Conservation (phyloP, 2,113 vertebrate species). For the Xyrauchen texanus region DNA sequence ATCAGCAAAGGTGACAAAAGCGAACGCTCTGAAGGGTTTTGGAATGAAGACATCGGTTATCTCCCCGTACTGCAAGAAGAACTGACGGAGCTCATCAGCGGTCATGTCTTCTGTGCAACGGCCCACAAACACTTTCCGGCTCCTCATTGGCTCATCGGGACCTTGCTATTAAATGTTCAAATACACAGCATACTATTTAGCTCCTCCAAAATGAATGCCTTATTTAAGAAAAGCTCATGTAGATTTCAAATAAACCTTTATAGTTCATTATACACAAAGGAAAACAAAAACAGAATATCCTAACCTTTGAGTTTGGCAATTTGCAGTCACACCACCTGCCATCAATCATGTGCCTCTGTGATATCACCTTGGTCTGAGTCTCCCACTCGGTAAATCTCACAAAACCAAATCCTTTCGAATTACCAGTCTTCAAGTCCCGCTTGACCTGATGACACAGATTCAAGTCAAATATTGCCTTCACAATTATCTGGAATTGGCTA, state of each 20-base stretch:
- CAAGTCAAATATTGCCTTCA: background rate
- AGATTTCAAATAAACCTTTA: too few species aligned
- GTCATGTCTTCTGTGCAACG: constrained; percentile 98
- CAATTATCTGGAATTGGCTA: background rate
- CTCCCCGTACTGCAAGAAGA: constrained; percentile 97
- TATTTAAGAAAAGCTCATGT: too few species aligned
- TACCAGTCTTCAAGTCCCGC: constrained; percentile 94
- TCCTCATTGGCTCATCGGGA: constrained; percentile 90
- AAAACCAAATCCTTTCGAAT: constrained; percentile 98
- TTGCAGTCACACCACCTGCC: constrained; percentile 99
- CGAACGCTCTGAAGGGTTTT: constrained; percentile 96
- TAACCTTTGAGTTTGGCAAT: constrained; percentile 97
- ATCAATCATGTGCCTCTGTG: constrained; percentile 98
- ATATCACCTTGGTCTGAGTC: constrained; percentile 95
- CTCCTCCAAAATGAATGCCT: too few species aligned
- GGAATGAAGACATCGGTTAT: constrained; percentile 99
- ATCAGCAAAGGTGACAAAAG: constrained; percentile 97
- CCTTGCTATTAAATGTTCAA: constrained; percentile 80
- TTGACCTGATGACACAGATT: constrained; percentile 80
- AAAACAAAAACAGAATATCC: constrained; percentile 42
- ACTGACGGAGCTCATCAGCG: constrained; percentile 89
- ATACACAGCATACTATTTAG: background rate
- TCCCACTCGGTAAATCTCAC: constrained; percentile 97
- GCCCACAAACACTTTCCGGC: constrained; percentile 96
- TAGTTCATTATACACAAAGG: background rate